phyloP scores from a whole-genome alignment of 2,113 vertebrate species.

The Bostrychus sinensis region DNA sequence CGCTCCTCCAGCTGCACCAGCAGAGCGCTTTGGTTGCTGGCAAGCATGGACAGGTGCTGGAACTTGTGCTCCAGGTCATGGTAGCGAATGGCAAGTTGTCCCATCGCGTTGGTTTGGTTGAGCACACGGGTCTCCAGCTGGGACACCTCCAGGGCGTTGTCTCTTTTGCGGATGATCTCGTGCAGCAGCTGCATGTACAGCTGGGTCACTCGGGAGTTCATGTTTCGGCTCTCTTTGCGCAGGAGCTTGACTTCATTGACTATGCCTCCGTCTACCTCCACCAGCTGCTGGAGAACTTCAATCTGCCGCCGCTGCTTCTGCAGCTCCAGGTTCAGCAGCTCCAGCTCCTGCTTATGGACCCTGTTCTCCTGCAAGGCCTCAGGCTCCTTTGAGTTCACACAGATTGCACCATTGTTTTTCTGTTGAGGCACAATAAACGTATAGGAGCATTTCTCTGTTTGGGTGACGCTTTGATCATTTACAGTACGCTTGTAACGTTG shows the following conservation, averaged over 20 bases:
- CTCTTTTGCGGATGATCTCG: conserved; percentile 92
- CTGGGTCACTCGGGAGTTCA: conserved; percentile 94
- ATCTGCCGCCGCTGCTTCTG: conserved; percentile 93
- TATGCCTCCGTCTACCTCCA: conserved; percentile 92
- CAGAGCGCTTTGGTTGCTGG: conserved; percentile 88
- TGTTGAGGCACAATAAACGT: conserved; percentile 95
- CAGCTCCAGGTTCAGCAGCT: conserved; percentile 89
- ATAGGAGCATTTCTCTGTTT: conserved; percentile 91
- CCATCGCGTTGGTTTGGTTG: conserved; percentile 92
- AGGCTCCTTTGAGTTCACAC: conserved; percentile 90
- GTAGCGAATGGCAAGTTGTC: conserved; percentile 87
- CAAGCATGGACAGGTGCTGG: conserved; percentile 86
- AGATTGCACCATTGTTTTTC: conserved; percentile 91
- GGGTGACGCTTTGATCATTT: conserved; percentile 46
- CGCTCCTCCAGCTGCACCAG: conserved; percentile 89
- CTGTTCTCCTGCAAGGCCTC: conserved; percentile 86
- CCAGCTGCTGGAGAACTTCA: conserved; percentile 89
- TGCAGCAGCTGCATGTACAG: conserved; percentile 96
- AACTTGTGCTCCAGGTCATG: conserved; percentile 93
- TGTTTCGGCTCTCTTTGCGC: conserved; percentile 93
- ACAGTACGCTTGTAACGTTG: conserved; percentile 76
- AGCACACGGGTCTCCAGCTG: conserved; percentile 91
- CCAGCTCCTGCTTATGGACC: conserved; percentile 91
- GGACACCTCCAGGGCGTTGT: conserved; percentile 90
- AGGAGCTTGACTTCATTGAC: conserved; percentile 93